Conservation (phyloP, 2,113 vertebrate species). For the Rhinichthys klamathensis region DNA sequence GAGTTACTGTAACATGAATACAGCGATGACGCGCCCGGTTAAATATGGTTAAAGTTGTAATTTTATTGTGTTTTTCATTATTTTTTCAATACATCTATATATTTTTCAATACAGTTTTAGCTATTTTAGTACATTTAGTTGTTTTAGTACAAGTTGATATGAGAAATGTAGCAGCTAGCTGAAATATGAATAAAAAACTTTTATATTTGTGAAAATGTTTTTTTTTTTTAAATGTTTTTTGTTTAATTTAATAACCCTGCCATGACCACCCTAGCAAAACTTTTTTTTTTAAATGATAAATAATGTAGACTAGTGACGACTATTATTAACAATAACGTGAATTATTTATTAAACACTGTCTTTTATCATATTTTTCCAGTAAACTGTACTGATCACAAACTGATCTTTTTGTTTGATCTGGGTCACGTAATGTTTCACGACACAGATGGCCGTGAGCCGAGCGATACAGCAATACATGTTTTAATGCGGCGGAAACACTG, state of each 20-base stretch:
- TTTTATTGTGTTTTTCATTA: no score
- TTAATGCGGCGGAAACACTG: conserved; percentile 37
- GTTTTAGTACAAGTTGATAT: neutral
- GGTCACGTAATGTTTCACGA: conserved; percentile 42
- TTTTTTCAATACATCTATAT: no score
- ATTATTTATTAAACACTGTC: neutral
- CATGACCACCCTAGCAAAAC: neutral
- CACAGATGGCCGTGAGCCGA: neutral
- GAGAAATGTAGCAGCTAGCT: neutral
- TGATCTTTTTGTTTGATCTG: neutral
- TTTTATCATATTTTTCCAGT: neutral
- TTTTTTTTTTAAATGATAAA: neutral
- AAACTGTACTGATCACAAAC: neutral
- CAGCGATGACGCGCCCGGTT: no score
- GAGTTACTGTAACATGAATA: no score
- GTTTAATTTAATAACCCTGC: neutral
- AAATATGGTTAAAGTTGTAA: no score
- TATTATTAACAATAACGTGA: neutral
- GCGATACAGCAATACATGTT: neutral
- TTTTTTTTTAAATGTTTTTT: neutral
- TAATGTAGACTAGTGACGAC: neutral
- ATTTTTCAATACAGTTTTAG: neutral
- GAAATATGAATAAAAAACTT: neutral
- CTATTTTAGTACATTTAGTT: neutral
- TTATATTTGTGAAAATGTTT: neutral